These are phyloP conservation scores for Chironomus tepperi DNA, from an alignment of 1,140 invertebrate genomes.

Conservation along the genomic window DNA sequence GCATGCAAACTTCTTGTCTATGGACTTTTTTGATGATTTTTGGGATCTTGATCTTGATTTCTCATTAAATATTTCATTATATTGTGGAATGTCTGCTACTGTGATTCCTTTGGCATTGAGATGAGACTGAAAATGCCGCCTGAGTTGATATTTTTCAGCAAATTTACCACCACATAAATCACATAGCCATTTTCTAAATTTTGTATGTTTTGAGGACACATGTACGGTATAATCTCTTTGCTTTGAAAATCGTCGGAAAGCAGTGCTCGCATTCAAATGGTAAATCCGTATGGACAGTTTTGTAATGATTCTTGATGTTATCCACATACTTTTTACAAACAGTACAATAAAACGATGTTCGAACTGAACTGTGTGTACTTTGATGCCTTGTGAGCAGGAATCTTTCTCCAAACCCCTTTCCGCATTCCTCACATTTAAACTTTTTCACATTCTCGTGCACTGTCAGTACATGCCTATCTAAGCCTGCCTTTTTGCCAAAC, in stretches of 20 bases:
- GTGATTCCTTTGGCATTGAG: neutral
- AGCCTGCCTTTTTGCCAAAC: neutral
- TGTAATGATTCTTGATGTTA: neutral
- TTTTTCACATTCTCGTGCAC: neutral
- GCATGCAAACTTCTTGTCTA: neutral
- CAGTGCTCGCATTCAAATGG: neutral
- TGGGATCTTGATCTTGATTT: too few species aligned
- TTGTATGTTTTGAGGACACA: neutral
- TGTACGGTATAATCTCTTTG: neutral
- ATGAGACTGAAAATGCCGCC: neutral
- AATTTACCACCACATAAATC: neutral
- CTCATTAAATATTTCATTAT: too few species aligned
- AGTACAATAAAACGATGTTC: neutral
- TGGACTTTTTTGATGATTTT: neutral
- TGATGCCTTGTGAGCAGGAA: neutral
- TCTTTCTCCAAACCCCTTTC: neutral
- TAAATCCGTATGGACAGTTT: neutral
- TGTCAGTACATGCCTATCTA: neutral
- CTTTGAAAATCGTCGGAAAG: neutral
- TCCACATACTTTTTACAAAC: neutral
- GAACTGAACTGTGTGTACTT: neutral
- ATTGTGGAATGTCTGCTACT: neutral
- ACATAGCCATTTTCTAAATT: neutral
- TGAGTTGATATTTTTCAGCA: neutral
- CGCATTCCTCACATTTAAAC: neutral